These are phyloP conservation scores for Drosophila persimilis DNA, from an alignment of 1,140 invertebrate genomes.

Conservation along the genomic window DNA sequence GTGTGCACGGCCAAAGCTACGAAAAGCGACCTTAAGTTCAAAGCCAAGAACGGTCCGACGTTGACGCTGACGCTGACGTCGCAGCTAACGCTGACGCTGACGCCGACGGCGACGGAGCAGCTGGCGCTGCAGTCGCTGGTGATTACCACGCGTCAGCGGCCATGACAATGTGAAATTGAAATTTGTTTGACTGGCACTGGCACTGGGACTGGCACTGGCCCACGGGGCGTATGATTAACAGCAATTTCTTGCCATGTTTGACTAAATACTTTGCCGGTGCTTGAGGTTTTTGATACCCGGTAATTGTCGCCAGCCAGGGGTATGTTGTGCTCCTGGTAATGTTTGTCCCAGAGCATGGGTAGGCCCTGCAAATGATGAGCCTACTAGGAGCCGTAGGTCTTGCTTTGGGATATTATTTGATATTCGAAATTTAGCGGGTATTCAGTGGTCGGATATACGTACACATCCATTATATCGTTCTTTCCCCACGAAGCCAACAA, in stretches of 20 bases:
- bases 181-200: constrained; percentile 59
- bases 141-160: constrained; percentile 72
- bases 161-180: constrained; percentile 74
- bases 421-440: too few species aligned
- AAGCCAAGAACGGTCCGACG: constrained; percentile 63
- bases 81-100: constrained; percentile 9
- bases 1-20: not conserved
- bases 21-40: constrained; percentile 68
- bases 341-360: too few species aligned
- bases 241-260: constrained; percentile 65
- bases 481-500: constrained; percentile 18
- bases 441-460: too few species aligned
- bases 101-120: not conserved
- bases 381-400: too few species aligned
- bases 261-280: constrained; percentile 62
- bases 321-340: not conserved
- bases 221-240: constrained; percentile 74
- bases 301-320: too few species aligned
- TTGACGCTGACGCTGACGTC: constrained; percentile 24
- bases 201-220: constrained; percentile 37
- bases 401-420: too few species aligned
- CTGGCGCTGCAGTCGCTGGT: constrained; percentile 30
- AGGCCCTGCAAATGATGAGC: not conserved
- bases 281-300: not conserved
- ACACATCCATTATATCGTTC: too few species aligned